Evolutionary conservation across 2,888 invertebrate species (phyloP).

Genomic region (Sarcophaga subvicina): DNA sequence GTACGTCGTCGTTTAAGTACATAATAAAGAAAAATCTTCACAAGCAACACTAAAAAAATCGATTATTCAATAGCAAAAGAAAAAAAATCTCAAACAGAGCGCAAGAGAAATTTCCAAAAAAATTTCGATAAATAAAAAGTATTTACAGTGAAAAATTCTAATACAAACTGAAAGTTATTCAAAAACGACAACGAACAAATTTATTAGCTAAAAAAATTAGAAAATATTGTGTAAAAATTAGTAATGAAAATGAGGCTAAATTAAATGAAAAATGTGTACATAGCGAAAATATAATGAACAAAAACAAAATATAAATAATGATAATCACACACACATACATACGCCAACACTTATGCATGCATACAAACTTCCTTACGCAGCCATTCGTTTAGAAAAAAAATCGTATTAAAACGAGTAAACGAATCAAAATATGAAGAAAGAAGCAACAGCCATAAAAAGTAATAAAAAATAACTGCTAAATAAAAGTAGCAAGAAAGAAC

Average conservation of each 20-base stretch:
- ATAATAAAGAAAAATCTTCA: constrained; percentile 5
- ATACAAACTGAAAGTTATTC: constrained; percentile 35
- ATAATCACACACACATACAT: constrained; percentile 55
- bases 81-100: constrained; percentile 16
- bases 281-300: constrained; percentile 70
- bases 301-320: constrained; percentile 46
- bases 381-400: constrained; percentile 58
- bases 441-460: constrained; percentile 56
- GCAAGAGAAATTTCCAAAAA: background rate
- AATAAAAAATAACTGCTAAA: constrained; percentile 43
- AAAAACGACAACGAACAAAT: background rate
- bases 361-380: constrained; percentile 59
- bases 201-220: background rate
- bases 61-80: constrained; percentile 68
- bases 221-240: constrained; percentile 57
- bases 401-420: constrained; percentile 56
- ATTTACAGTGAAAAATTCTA: background rate
- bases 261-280: constrained; percentile 72
- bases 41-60: constrained; percentile 56
- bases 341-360: constrained; percentile 19
- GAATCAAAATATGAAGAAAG: constrained; percentile 44
- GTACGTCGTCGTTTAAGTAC: constrained; percentile 2
- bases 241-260: constrained; percentile 61
- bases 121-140: background rate
- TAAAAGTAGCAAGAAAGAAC: constrained; percentile 41